Conservation (phyloP, 2,113 vertebrate genomes). For the Macroglossus sobrinus region DNA sequence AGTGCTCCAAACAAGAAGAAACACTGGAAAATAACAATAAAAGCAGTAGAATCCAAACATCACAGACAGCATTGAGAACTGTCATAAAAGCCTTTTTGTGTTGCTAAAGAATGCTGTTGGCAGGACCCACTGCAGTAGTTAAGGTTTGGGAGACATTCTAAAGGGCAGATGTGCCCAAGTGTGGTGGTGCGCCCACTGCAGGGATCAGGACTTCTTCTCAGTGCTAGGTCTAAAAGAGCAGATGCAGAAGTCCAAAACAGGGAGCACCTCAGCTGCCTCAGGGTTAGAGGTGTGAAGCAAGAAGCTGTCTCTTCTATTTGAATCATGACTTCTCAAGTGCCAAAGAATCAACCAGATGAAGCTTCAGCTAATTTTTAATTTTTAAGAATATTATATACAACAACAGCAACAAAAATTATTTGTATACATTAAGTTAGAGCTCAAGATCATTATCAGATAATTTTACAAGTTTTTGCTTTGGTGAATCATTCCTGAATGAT, state of each 20-base stretch:
- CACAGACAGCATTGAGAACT: background rate
- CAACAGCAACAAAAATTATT: background rate
- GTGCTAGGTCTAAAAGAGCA: background rate
- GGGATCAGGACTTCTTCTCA: background rate
- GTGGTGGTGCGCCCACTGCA: background rate
- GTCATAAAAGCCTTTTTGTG: slow-evolving; percentile 50
- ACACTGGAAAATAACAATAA: background rate
- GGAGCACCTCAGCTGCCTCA: background rate
- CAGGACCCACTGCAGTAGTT: slow-evolving; percentile 40
- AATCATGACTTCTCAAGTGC: background rate
- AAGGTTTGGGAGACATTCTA: background rate
- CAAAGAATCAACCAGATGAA: background rate
- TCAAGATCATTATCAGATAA: background rate
- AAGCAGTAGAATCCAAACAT: background rate
- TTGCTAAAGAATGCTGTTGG: background rate
- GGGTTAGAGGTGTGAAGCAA: background rate
- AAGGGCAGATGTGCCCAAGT: slow-evolving; percentile 35
- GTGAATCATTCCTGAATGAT: background rate
- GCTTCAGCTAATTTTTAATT: background rate
- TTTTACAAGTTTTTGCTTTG: background rate
- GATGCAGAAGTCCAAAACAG: background rate
- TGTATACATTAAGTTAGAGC: background rate
- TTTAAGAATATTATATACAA: background rate
- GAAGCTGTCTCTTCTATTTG: background rate
- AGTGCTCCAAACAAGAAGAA: background rate